Evolutionary conservation across 2,797 vertebrate species (phyloP).

Genomic region (Balearica regulorum): DNA sequence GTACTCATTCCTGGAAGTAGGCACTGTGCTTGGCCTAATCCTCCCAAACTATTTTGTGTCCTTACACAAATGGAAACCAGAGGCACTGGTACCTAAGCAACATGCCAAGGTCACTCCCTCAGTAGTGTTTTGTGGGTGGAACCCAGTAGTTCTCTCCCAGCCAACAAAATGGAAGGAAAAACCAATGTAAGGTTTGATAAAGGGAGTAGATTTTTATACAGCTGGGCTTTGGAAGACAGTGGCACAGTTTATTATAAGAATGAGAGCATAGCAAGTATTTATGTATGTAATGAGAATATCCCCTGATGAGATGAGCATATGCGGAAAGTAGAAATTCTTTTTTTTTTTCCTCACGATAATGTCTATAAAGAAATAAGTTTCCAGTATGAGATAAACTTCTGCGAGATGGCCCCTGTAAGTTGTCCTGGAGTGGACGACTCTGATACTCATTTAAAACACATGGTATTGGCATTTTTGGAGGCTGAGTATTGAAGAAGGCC

Average conservation of each 20-base stretch:
- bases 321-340: background rate
- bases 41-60: background rate
- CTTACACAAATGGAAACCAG: background rate
- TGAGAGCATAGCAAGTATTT: background rate
- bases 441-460: background rate
- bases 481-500: background rate
- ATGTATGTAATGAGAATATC: background rate
- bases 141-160: background rate
- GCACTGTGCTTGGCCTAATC: background rate
- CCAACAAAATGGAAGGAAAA: background rate
- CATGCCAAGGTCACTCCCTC: background rate
- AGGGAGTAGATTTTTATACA: background rate
- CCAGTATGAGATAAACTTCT: background rate
- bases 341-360: background rate
- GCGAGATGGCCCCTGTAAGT: background rate
- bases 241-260: background rate
- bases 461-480: background rate
- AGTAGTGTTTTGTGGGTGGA: background rate
- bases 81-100: background rate
- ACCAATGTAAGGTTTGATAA: background rate
- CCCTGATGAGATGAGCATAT: background rate
- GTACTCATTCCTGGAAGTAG: background rate
- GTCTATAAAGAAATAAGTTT: background rate
- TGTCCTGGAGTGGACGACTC: background rate
- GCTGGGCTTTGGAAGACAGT: background rate